Evolutionary conservation across 2,113 vertebrate species (phyloP).

Genomic region (Actinemys pallida): DNA sequence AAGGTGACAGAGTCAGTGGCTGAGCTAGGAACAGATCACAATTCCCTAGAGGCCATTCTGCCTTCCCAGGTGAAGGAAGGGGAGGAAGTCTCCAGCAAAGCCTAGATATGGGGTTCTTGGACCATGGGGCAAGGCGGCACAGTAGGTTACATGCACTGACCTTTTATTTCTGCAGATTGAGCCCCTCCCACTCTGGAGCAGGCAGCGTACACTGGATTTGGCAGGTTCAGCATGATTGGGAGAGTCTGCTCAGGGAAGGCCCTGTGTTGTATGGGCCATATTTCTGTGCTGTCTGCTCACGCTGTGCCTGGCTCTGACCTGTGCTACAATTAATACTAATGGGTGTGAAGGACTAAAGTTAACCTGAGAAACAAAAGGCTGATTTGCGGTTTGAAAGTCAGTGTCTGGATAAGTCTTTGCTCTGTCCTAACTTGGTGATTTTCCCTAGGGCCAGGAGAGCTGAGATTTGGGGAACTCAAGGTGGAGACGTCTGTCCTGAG

Average conservation of each 20-base stretch:
- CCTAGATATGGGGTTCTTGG: background rate
- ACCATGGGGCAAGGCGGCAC: background rate
- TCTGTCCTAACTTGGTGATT: background rate
- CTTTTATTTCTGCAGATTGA: background rate
- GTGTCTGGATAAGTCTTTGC: background rate
- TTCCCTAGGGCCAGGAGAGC: conserved; percentile 69
- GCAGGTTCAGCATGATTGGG: background rate
- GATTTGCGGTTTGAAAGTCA: background rate
- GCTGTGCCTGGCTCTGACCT: background rate
- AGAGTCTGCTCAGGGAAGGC: background rate
- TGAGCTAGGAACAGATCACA: background rate
- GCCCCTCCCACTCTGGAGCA: background rate
- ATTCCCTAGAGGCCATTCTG: background rate
- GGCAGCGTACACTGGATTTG: background rate
- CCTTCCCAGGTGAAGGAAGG: background rate
- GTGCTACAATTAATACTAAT: background rate
- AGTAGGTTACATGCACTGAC: background rate
- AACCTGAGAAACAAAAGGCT: background rate
- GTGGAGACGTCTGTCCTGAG: conserved; percentile 48
- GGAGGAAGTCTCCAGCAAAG: background rate
- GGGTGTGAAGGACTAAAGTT: background rate
- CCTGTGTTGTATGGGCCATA: background rate
- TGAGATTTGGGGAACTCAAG: conserved; percentile 81
- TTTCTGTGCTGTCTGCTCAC: background rate
- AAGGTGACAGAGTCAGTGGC: background rate